Conservation (phyloP, 2,113 vertebrate species). For the Pterocles orientalis region DNA sequence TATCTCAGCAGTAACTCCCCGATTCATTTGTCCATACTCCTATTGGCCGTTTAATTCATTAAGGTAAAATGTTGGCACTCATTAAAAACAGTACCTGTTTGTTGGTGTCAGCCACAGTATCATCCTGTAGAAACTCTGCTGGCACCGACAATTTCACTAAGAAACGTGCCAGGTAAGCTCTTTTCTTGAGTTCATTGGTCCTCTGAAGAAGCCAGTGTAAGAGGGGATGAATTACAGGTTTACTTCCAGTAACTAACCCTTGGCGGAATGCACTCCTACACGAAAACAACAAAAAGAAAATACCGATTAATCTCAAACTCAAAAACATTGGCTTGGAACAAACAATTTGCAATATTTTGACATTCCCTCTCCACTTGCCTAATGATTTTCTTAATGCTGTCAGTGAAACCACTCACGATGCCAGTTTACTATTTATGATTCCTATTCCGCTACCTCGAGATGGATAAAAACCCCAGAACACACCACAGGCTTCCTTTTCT, state of each 20-base stretch:
- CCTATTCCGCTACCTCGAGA: neutral
- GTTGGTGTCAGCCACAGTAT: constrained; percentile 87
- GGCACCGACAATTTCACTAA: constrained; percentile 93
- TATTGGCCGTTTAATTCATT: neutral
- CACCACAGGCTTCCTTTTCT: neutral
- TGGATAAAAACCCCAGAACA: neutral
- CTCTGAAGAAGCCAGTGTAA: constrained; percentile 93
- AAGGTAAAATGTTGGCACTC: fast-evolving
- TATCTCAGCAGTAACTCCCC: neutral
- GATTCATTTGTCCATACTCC: neutral
- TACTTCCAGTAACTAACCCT: constrained; percentile 91
- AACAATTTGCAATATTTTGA: neutral
- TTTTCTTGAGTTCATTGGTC: constrained; percentile 90
- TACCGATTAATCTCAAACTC: neutral
- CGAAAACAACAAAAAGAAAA: neutral
- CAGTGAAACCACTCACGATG: neutral
- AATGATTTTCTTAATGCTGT: neutral
- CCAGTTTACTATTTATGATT: neutral
- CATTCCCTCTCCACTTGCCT: neutral
- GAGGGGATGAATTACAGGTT: constrained; percentile 91
- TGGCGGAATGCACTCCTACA: constrained; percentile 90
- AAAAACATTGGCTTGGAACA: neutral
- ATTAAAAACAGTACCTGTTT: constrained; percentile 83
- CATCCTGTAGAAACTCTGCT: constrained; percentile 91
- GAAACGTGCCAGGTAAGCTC: constrained; percentile 93